phyloP scores from a whole-genome alignment of 1,140 invertebrate species.

The Vanessa tameamea region DNA sequence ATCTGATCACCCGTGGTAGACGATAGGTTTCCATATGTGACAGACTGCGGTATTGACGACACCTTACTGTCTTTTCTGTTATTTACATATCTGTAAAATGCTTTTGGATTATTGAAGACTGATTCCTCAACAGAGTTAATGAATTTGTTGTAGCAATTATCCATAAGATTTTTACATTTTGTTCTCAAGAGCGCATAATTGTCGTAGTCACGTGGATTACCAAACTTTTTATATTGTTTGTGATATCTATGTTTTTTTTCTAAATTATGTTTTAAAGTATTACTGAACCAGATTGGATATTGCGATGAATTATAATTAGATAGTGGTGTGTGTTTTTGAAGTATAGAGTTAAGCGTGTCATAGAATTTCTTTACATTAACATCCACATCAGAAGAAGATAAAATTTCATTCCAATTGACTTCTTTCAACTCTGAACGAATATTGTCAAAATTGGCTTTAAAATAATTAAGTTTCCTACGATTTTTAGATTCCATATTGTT shows the following conservation, averaged over 20 bases:
- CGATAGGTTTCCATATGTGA: too few species aligned
- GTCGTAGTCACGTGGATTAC: slow-evolving; percentile 33
- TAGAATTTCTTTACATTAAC: background rate
- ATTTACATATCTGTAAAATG: slow-evolving; percentile 9
- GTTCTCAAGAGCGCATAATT: slow-evolving; percentile 16
- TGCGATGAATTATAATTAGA: background rate
- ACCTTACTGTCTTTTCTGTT: slow-evolving; percentile 2
- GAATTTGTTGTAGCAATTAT: too few species aligned
- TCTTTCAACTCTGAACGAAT: background rate
- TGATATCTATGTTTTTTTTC: slow-evolving; percentile 32
- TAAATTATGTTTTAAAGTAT: slow-evolving; percentile 19
- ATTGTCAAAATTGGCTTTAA: background rate
- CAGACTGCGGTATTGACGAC: background rate
- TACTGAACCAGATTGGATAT: slow-evolving; percentile 28
- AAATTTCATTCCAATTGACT: background rate
- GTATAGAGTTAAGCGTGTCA: background rate
- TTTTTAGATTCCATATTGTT: background rate
- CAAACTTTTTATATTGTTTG: too few species aligned
- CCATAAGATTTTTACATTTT: too few species aligned
- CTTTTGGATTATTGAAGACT: background rate
- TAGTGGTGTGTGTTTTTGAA: slow-evolving; percentile 2
- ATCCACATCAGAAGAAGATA: background rate
- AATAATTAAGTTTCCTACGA: slow-evolving; percentile 1
- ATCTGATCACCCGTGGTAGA: too few species aligned
- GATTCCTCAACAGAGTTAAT: background rate